These are phyloP conservation scores for Diorhabda sublineata DNA, from an alignment of 1,140 invertebrate genomes.

Conservation along the genomic window DNA sequence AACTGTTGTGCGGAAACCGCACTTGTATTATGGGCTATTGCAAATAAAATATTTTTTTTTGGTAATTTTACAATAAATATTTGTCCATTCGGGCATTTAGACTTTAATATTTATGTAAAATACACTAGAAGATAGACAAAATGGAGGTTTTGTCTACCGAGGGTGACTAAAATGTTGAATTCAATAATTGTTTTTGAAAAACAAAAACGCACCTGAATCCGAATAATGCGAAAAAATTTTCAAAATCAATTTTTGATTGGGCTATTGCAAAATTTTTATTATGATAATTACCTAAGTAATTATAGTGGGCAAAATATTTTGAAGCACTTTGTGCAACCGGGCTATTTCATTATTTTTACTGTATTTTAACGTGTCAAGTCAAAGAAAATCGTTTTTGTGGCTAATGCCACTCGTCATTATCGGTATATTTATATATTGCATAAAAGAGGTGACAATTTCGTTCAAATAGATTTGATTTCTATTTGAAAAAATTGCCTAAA, in stretches of 20 bases:
- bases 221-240: conserved; percentile 13
- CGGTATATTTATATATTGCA: conserved; percentile 21
- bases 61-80: conserved; percentile 50
- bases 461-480: conserved; percentile 11
- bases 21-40: conserved; percentile 39
- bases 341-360: conserved; percentile 44
- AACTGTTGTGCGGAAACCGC: conserved; percentile 25
- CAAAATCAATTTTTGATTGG: conserved; percentile 35
- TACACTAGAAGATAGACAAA: conserved; percentile 33
- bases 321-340: conserved; percentile 48
- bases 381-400: conserved; percentile 20
- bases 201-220: conserved; percentile 7
- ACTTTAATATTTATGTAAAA: conserved; percentile 48
- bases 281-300: conserved; percentile 35
- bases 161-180: conserved; percentile 36
- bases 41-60: conserved; percentile 38
- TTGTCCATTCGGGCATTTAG: conserved; percentile 47
- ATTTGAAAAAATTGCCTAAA: conserved; percentile 30
- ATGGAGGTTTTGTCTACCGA: conserved; percentile 14
- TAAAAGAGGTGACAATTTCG: conserved; percentile 33
- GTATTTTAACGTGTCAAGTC: conserved; percentile 32
- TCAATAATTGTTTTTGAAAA: conserved; percentile 27
- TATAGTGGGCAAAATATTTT: conserved; percentile 47
- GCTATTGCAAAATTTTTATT: conserved; percentile 45
- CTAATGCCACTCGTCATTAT: conserved; percentile 20